These are phyloP conservation scores for Stichodactyla helianthus DNA, from an alignment of 64 coral and sea anemone species.

Conservation along the genomic window DNA sequence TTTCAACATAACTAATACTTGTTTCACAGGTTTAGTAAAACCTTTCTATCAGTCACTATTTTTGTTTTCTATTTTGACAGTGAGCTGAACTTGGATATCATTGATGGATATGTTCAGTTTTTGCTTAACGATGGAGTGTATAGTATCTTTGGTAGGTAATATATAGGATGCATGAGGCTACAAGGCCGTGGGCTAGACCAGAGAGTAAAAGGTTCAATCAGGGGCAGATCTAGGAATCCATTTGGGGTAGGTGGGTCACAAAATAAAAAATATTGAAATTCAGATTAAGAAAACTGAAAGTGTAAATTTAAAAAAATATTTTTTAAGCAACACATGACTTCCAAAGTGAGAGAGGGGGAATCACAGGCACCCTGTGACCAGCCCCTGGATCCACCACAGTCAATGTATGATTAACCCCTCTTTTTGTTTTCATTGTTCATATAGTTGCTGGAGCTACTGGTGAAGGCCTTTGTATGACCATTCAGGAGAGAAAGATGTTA, in stretches of 20 bases:
- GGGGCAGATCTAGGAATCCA: too few relatives aligned
- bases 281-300: too few relatives aligned
- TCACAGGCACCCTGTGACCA: too few relatives aligned
- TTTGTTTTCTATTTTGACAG: background rate
- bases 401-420: background rate
- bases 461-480: slow-evolving; percentile 10
- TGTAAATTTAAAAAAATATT: too few relatives aligned
- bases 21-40: background rate
- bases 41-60: background rate
- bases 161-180: background rate
- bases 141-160: slow-evolving; percentile 4
- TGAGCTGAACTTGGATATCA: slow-evolving; percentile 13
- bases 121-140: background rate
- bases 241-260: too few relatives aligned
- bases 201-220: too few relatives aligned
- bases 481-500: slow-evolving; percentile 5
- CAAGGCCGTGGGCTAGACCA: background rate
- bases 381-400: too few relatives aligned
- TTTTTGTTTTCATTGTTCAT: background rate
- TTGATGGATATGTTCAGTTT: slow-evolving; percentile 10
- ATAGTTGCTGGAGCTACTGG: slow-evolving; percentile 10
- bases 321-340: too few relatives aligned
- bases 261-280: too few relatives aligned
- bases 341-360: too few relatives aligned
- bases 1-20: background rate